phyloP scores from a whole-genome alignment of 1,140 invertebrate species.

The Hyphantria cunea region DNA sequence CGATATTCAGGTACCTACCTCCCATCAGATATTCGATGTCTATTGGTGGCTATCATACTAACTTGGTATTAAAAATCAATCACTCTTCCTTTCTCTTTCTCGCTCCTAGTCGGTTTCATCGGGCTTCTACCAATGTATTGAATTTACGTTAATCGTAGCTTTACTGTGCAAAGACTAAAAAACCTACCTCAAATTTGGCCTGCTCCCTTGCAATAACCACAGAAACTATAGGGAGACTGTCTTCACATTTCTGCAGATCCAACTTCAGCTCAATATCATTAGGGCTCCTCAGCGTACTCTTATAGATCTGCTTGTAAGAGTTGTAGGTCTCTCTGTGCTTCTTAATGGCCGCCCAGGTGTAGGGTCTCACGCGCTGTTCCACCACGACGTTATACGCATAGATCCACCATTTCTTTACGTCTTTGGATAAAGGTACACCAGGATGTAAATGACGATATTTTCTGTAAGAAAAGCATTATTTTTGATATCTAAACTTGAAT shows the following conservation, averaged over 20 bases:
- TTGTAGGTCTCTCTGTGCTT: conserved; percentile 87
- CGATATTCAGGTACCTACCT: too few species aligned
- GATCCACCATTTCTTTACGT: conserved; percentile 87
- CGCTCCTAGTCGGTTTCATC: too few species aligned
- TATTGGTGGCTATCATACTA: too few species aligned
- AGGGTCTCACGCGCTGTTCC: conserved; percentile 87
- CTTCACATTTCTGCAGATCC: conserved; percentile 89
- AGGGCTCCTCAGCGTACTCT: conserved; percentile 86
- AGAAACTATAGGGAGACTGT: conserved; percentile 87
- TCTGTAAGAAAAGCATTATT: conserved; percentile 55
- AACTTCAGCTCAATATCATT: conserved; percentile 88
- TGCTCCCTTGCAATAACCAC: conserved; percentile 91
- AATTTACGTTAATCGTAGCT: too few species aligned
- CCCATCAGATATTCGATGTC: too few species aligned
- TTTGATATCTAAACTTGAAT: too few species aligned
- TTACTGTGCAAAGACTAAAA: too few species aligned
- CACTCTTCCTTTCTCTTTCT: too few species aligned
- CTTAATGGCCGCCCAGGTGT: conserved; percentile 88
- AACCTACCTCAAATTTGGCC: conserved; percentile 87
- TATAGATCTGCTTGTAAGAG: conserved; percentile 88
- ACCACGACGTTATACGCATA: conserved; percentile 89
- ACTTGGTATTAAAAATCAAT: too few species aligned
- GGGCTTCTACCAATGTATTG: too few species aligned
- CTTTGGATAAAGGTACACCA: conserved; percentile 71
- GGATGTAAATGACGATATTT: conserved; percentile 82